Conservation (phyloP, 2,888 invertebrate species). For the Elysia crispata region DNA sequence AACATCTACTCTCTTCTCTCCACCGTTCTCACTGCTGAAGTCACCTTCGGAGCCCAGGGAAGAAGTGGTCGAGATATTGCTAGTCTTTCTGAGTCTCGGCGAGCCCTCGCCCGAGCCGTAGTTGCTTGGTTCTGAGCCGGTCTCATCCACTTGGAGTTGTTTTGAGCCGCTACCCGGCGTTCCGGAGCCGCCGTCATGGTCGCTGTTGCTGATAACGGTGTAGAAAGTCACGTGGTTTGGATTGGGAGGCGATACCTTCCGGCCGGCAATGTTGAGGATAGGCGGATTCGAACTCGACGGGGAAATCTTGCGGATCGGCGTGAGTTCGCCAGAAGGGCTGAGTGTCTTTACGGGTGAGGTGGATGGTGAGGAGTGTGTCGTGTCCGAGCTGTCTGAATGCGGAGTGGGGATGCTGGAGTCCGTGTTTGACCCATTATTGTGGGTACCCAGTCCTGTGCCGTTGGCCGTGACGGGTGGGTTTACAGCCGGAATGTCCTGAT, state of each 20-base stretch:
- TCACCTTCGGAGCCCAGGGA: constrained; percentile 64
- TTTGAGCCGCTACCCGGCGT: background rate
- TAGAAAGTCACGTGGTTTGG: constrained; percentile 44
- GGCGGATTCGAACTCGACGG: background rate
- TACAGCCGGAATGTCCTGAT: background rate
- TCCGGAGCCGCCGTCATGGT: too few species aligned
- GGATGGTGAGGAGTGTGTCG: background rate
- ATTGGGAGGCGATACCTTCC: constrained; percentile 39
- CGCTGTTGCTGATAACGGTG: constrained; percentile 19
- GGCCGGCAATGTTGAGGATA: background rate
- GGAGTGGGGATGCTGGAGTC: background rate
- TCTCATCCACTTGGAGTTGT: background rate
- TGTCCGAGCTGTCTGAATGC: background rate
- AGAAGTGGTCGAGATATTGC: constrained; percentile 64
- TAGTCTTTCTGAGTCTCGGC: constrained; percentile 59
- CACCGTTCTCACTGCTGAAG: constrained; percentile 37
- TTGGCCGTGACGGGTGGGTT: background rate
- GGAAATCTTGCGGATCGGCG: constrained; percentile 34
- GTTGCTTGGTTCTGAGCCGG: constrained; percentile 47
- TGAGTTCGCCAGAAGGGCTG: background rate
- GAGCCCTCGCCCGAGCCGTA: constrained; percentile 48
- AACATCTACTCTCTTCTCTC: constrained; percentile 64
- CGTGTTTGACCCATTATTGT: background rate
- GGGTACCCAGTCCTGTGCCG: background rate
- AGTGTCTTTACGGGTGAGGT: background rate